These are phyloP conservation scores for Prosapia bicincta DNA, from an alignment of 2,888 invertebrate species.

Conservation along the genomic window DNA sequence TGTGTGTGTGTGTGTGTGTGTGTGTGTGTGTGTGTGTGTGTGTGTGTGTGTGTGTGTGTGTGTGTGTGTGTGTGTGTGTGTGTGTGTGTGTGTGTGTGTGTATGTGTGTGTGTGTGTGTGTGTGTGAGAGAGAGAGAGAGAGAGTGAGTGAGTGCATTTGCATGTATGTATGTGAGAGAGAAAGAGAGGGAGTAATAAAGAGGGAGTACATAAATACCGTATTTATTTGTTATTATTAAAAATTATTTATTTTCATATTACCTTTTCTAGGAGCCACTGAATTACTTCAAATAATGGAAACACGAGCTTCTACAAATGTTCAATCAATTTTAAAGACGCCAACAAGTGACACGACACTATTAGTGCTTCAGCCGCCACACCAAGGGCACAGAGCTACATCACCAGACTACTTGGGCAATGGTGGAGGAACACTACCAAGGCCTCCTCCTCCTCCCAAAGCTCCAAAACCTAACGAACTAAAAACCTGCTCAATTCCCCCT, in stretches of 20 bases:
- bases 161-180: too few relatives aligned
- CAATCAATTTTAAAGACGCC: conserved; percentile 35
- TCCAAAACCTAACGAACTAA: conserved; percentile 51
- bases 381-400: conserved; percentile 31
- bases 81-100: too few relatives aligned
- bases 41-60: too few relatives aligned
- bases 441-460: conserved; percentile 39
- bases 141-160: too few relatives aligned
- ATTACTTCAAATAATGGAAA: conserved; percentile 40
- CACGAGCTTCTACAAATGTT: conserved; percentile 26
- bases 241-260: too few relatives aligned
- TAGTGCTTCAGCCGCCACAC: conserved; percentile 19
- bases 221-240: too few relatives aligned
- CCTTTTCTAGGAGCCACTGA: conserved; percentile 39
- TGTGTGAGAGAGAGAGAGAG: not conserved
- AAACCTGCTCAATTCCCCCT: conserved; percentile 49
- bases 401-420: conserved; percentile 28
- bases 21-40: too few relatives aligned
- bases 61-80: too few relatives aligned
- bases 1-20: too few relatives aligned
- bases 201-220: not conserved
- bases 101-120: too few relatives aligned
- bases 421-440: conserved; percentile 35
- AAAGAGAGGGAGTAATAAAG: not conserved
- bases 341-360: conserved; percentile 10